These are phyloP conservation scores for Gavia stellata DNA, from an alignment of 2,113 vertebrate species.

Conservation along the genomic window DNA sequence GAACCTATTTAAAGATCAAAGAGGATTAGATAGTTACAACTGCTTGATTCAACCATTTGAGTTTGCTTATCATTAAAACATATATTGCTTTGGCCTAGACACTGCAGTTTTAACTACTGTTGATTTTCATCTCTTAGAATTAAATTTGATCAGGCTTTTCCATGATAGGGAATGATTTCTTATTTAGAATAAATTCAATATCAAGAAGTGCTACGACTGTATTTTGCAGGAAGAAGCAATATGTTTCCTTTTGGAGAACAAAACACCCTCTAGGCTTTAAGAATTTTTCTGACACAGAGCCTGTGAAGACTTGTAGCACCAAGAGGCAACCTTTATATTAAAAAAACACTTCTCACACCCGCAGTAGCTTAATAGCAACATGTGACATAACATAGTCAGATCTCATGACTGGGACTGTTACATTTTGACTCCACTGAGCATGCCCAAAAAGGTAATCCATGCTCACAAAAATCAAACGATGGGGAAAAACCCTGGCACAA, in stretches of 20 bases:
- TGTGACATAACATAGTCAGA: neutral
- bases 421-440: neutral
- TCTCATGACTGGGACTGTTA: neutral
- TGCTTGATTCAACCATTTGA: neutral
- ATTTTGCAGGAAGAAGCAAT: neutral
- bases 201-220: neutral
- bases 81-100: neutral
- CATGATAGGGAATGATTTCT: neutral
- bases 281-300: neutral
- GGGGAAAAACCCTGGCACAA: neutral
- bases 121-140: neutral
- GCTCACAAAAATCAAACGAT: neutral
- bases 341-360: neutral
- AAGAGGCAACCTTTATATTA: neutral
- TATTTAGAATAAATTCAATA: neutral
- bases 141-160: neutral
- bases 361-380: neutral
- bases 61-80: neutral
- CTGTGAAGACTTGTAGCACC: neutral
- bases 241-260: neutral
- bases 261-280: neutral
- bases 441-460: neutral
- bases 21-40: neutral
- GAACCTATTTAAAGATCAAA: conserved; percentile 1
- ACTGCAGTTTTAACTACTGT: neutral